Conservation (phyloP, 2,888 invertebrate genomes). For the Macrosiphum euphorbiae region DNA sequence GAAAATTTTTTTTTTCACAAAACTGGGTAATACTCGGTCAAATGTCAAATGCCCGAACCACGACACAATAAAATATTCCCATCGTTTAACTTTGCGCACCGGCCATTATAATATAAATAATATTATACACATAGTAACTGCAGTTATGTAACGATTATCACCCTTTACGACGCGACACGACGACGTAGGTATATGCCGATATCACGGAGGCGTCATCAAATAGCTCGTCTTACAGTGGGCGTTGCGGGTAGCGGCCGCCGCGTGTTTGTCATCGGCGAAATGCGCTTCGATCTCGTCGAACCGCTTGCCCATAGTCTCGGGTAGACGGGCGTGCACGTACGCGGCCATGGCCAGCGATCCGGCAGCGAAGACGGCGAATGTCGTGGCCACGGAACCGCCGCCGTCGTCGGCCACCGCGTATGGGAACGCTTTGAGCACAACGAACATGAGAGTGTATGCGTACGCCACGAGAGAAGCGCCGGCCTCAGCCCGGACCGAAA, state of each 20-base stretch:
- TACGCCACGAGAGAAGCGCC: constrained; percentile 73
- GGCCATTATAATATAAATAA: neutral
- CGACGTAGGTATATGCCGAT: neutral
- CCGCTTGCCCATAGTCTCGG: constrained; percentile 75
- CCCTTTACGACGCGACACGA: neutral
- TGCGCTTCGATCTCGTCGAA: constrained; percentile 73
- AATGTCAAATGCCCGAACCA: neutral
- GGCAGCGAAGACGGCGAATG: constrained; percentile 71
- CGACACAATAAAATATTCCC: neutral
- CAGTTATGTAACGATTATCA: neutral
- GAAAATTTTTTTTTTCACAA: neutral
- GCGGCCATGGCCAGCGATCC: constrained; percentile 71
- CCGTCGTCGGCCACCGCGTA: constrained; percentile 69
- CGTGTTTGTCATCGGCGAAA: constrained; percentile 48
- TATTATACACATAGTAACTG: neutral
- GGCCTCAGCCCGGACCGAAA: constrained; percentile 73
- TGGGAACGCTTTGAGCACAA: constrained; percentile 73
- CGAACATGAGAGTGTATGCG: constrained; percentile 75
- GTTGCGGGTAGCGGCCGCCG: neutral
- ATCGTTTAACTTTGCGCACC: neutral
- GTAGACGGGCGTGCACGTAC: constrained; percentile 73
- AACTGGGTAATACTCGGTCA: neutral
- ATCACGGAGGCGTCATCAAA: neutral
- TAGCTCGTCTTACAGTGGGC: neutral
- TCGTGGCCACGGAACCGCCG: constrained; percentile 21